Base-by-base conservation (phyloP, 2,113 vertebrate species). In the Gobius niger region DNA sequence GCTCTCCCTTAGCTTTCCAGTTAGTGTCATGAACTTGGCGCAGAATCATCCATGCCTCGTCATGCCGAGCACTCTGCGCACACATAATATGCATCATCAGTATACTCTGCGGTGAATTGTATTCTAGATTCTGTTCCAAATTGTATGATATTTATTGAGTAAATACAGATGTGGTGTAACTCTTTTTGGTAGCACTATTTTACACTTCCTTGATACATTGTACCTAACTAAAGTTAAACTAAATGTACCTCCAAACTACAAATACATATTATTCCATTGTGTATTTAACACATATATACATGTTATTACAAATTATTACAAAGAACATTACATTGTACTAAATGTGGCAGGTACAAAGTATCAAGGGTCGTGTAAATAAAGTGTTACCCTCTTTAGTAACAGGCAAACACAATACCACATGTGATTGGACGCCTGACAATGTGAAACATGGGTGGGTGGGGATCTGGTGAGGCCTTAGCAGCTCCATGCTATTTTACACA, bases 31-130 rank as follows among this genome's bases (percentile, higher is more conserved):
- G 97, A 66, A 99, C 94, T 60, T 91, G 91, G 65, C 96, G 95
- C 76, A 99, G 94, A 72, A 99, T 93, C 98, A 99, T 99, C 98
- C 98, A 99, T 40, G 96, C 98, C 90, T 99, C 97, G 0, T 99
- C 98, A 0, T 98, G 96, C 72, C 96, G 95, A 5, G 95, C 95
- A 61, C 90, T 95, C 98, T 99, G 89, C 67, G 81, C 87, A 77
- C 18, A 54, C 18, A 67, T 81, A 83, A 11, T 16, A 56, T 57
- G 51, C 6, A 15, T 44, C 44, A 9, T 40, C 18, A 16, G 5
- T 52, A 52, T 9, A 16, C 18, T 18, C n/a, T 52, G 18, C 18
- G 51, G 51, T 52, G 16, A 52, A 52, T 9, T 34, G 24, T 34
- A 34, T 34, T 34, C 3, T 34, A 34, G 24, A 34, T 34, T 34